A percentile compares a stretch with the other conserved stretches of the same genome.
phyloP scores from a whole-genome alignment of 2,113 vertebrate genomes.

The Candoia aspera region DNA sequence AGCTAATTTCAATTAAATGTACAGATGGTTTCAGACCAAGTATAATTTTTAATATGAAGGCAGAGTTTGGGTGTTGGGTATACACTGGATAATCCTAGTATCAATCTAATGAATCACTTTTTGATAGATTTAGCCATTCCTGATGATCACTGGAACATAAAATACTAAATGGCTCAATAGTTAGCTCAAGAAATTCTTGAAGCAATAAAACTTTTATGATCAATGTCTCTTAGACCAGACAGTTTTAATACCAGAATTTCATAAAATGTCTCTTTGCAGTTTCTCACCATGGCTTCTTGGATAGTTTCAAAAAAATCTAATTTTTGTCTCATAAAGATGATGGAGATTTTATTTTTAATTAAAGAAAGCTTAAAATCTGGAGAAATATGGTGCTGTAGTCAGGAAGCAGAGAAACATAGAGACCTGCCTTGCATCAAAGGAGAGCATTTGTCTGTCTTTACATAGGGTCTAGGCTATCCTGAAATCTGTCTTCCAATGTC shows the following conservation, averaged over 20 bases:
- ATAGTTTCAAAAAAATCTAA: not conserved
- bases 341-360: not conserved
- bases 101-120: not conserved
- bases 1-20: not conserved
- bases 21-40: not conserved
- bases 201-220: not conserved
- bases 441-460: not conserved
- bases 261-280: not conserved
- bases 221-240: not conserved
- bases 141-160: not conserved
- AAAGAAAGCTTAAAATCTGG: slow-evolving; percentile 2
- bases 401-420: not conserved
- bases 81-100: not conserved
- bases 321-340: slow-evolving; percentile 1
- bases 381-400: not conserved
- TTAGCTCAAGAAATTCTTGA: not conserved
- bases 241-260: slow-evolving; percentile 2
- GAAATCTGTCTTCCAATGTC: not conserved
- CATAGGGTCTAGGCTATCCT: not conserved
- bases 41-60: not conserved
- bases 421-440: not conserved
- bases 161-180: not conserved
- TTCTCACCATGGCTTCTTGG: not conserved
- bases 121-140: not conserved
- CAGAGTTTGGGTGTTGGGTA: not conserved